A percentile compares a stretch with the other conserved stretches of the same genome.
Evolutionary conservation across 2,888 invertebrate species (phyloP).

Genomic region (Epicampocera succincta): DNA sequence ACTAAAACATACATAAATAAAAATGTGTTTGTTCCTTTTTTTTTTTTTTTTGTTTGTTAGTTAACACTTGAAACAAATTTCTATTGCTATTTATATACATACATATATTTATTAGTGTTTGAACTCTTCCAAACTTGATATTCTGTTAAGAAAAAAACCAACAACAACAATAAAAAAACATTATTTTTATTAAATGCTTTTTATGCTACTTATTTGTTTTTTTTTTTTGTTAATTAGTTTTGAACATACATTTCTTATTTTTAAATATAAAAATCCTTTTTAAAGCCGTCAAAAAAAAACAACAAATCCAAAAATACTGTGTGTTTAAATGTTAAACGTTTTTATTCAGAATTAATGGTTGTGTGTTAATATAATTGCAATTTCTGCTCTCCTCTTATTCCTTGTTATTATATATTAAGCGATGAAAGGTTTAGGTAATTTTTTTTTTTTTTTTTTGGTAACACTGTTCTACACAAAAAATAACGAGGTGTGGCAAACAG

Average conservation of each 20-base stretch:
- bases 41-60: too few relatives aligned
- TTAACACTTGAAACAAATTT: conserved; percentile 34
- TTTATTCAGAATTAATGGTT: conserved; percentile 44
- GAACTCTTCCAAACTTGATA: conserved; percentile 61
- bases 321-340: conserved; percentile 27
- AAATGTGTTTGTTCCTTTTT: conserved; percentile 59
- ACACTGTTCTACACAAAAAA: too few relatives aligned
- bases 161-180: conserved; percentile 26
- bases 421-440: conserved; percentile 31
- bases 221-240: conserved; percentile 40
- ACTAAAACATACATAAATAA: conserved; percentile 33
- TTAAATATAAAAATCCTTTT: background rate
- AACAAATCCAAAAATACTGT: conserved; percentile 10
- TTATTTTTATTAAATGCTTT: conserved; percentile 52
- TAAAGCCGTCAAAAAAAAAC: background rate
- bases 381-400: conserved; percentile 15
- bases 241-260: conserved; percentile 7
- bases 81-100: background rate
- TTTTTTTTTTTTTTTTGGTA: conserved; percentile 1
- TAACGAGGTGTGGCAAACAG: too few relatives aligned
- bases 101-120: conserved; percentile 38
- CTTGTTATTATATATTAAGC: conserved; percentile 8
- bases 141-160: conserved; percentile 64
- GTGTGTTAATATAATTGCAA: conserved; percentile 38
- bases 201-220: conserved; percentile 53